Evolutionary conservation across 2,113 vertebrate species (phyloP), one percentile per base, ranked within the genome.

Genomic region (Urocynchramus pylzowi): DNA sequence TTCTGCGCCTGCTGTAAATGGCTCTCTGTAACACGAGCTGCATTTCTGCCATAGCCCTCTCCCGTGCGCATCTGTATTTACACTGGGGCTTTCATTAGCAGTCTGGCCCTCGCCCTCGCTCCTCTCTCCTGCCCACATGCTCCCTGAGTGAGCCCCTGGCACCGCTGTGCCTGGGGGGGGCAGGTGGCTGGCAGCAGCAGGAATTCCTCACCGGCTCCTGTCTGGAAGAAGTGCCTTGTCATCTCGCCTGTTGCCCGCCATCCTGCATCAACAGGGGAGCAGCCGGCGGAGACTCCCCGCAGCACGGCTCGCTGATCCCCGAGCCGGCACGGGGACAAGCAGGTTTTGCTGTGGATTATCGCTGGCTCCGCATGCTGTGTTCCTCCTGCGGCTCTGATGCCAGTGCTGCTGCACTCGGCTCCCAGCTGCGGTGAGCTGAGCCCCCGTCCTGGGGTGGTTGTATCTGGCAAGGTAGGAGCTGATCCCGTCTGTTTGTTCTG

Each of bases 31-130:
- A 94, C 75, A 65, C 5, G 91, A 95, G 91, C 84, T 83, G 95
- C 95, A 70, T 96, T 96, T 80, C 93, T 91, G 93, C 93, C 87
- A 59, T 86, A 92, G 90, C 14, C 70, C 70, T 79, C 74, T 82
- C 61, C 60, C 61, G 53, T 35, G 52, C 27, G 89, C 84, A 78
- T 95, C 91, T 93, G 91, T 91, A 87, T 96, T 92, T 89, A 82
- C 87, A 16, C 89, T 54, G 89, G 18, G 65, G 78, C 70, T 85
- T 82, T 89, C 93, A 63, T 83, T 50, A 89, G 77, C 91, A 42
- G 16, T 78, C 93, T 42, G 89, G 78, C 81, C 89, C 53, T 56
- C 21, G 42, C 61, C 57, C 57, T 80, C 1, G 4, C 83, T 80
- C 19, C n/a, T 44, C 47, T 9, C n/a, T 60, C n/a, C 84, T 57